These are phyloP conservation scores for Tetramorium bicarinatum DNA, from an alignment of 2,888 invertebrate species.

Conservation along the genomic window DNA sequence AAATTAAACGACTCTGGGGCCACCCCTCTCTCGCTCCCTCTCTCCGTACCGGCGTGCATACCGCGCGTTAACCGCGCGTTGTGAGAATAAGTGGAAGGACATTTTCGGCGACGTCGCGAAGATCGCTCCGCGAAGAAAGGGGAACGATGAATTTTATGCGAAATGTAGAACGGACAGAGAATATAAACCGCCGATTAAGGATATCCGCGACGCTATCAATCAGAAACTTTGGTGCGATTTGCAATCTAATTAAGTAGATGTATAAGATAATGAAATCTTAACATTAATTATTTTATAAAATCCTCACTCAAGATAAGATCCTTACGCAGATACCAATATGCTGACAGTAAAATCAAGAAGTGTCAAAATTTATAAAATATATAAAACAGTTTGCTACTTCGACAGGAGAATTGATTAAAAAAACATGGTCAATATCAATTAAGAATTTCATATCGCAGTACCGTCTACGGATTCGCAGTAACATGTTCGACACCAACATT, in stretches of 20 bases:
- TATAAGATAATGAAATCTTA: neutral
- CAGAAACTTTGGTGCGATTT: neutral
- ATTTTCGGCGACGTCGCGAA: slow-evolving; percentile 41
- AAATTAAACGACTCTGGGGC: slow-evolving; percentile 83
- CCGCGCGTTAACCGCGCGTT: slow-evolving; percentile 41
- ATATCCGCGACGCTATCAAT: slow-evolving; percentile 42
- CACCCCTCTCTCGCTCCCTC: neutral
- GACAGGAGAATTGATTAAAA: slow-evolving; percentile 23
- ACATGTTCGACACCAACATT: slow-evolving; percentile 38
- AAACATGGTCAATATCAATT: slow-evolving; percentile 14
- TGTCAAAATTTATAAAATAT: neutral
- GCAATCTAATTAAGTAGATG: slow-evolving; percentile 26
- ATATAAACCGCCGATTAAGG: slow-evolving; percentile 48
- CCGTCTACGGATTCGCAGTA: neutral
- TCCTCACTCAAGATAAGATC: neutral
- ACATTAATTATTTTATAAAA: neutral
- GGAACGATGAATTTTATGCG: slow-evolving; percentile 38
- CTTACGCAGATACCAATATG: neutral
- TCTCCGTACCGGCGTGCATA: slow-evolving; percentile 1
- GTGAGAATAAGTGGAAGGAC: slow-evolving; percentile 25
- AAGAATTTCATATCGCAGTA: slow-evolving; percentile 21
- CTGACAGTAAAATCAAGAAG: neutral
- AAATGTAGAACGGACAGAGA: slow-evolving; percentile 13
- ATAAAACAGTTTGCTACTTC: neutral
- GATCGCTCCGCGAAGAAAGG: slow-evolving; percentile 37